phyloP scores from a whole-genome alignment of 2,888 invertebrate genomes.

The Andrena trimmerana region DNA sequence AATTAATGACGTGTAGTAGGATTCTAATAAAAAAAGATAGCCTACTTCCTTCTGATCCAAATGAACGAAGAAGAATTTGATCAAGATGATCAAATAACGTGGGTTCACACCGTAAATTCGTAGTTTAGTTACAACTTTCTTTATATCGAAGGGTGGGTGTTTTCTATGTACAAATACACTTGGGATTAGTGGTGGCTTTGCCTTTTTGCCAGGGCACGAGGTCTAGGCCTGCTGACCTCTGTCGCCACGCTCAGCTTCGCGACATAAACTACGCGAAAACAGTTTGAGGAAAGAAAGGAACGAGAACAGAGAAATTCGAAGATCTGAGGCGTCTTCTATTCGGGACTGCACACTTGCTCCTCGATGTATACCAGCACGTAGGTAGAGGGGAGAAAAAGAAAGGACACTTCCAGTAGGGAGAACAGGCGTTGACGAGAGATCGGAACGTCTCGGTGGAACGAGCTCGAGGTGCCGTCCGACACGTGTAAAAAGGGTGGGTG shows the following conservation, averaged over 20 bases:
- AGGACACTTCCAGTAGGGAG: neutral
- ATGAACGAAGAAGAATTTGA: neutral
- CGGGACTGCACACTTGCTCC: too few species aligned
- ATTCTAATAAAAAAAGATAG: neutral
- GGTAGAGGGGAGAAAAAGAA: neutral
- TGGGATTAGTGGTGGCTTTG: constrained; percentile 70
- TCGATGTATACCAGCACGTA: neutral
- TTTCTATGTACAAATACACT: constrained; percentile 75
- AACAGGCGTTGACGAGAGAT: constrained; percentile 40
- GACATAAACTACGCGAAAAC: neutral
- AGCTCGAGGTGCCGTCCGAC: constrained; percentile 50
- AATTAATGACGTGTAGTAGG: neutral
- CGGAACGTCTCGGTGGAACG: constrained; percentile 45
- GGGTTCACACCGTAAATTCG: constrained; percentile 3
- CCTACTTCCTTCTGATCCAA: neutral
- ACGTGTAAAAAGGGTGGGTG: constrained; percentile 55
- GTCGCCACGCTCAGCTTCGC: constrained; percentile 60
- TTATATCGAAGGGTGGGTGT: constrained; percentile 50
- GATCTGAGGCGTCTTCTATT: neutral
- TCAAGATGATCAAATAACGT: neutral
- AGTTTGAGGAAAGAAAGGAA: neutral
- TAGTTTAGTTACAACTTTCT: constrained; percentile 21
- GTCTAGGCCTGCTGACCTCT: constrained; percentile 72
- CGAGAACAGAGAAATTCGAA: neutral
- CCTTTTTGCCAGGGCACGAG: constrained; percentile 76